Evolutionary conservation across 2,113 vertebrate genomes (phyloP).

Genomic region (Chloebia gouldiae): DNA sequence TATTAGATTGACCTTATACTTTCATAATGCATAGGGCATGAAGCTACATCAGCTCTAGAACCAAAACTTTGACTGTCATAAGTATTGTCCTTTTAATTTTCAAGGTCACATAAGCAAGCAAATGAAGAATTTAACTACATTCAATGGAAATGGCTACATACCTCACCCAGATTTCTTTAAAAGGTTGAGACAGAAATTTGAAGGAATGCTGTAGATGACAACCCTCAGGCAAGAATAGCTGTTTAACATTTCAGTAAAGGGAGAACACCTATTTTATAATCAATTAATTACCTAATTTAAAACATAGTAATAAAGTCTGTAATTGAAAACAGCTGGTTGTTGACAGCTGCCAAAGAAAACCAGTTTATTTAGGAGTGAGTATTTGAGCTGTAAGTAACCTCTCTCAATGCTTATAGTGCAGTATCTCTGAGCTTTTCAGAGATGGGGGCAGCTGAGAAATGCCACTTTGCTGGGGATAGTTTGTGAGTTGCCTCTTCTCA

Average conservation of each 20-base stretch:
- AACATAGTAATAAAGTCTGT: background rate
- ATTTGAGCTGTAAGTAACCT: background rate
- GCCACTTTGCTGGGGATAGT: background rate
- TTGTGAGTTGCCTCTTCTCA: background rate
- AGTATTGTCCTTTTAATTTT: background rate
- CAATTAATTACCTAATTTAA: background rate
- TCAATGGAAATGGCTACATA: background rate
- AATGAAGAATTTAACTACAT: background rate
- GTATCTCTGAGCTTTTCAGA: background rate
- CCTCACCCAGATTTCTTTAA: background rate
- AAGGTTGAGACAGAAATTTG: background rate
- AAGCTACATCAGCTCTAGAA: background rate
- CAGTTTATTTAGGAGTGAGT: background rate
- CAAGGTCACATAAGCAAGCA: background rate
- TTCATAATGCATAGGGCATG: background rate
- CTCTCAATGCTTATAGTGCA: background rate
- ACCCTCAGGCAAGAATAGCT: background rate
- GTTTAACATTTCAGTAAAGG: background rate
- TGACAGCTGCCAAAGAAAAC: background rate
- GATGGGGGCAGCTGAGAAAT: background rate
- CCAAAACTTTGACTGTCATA: background rate
- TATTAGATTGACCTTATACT: background rate
- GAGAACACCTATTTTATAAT: background rate
- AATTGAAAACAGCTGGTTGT: background rate
- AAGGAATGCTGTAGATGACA: background rate